Evolutionary conservation across 2,888 invertebrate species (phyloP).

Genomic region (Zaprionus lineosus): DNA sequence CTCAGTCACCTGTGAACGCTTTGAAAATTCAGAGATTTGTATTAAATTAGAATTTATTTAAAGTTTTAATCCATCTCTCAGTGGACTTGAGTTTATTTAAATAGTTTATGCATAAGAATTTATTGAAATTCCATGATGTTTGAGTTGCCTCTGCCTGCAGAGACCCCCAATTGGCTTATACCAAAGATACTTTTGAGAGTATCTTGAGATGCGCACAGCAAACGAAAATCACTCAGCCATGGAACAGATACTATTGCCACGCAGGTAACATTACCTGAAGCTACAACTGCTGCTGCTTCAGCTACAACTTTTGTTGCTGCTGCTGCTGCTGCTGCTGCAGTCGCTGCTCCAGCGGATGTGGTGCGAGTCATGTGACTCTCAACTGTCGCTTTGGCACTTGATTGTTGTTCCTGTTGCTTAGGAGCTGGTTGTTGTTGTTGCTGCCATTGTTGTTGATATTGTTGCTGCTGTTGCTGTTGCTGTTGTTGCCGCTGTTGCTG

Average conservation of each 20-base stretch:
- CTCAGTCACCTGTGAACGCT: too few species aligned
- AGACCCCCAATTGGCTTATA: conserved; percentile 38
- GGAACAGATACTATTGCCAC: conserved; percentile 6
- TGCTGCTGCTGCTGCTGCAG: neutral
- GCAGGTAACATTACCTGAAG: conserved; percentile 51
- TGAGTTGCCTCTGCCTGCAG: conserved; percentile 9
- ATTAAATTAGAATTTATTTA: too few species aligned
- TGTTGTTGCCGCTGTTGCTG: neutral
- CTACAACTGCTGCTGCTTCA: too few species aligned
- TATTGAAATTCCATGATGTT: conserved; percentile 21
- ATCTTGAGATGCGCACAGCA: conserved; percentile 31
- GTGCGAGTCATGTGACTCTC: conserved; percentile 34
- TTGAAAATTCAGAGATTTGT: too few species aligned
- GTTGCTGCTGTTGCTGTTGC: neutral
- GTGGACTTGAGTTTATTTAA: too few species aligned
- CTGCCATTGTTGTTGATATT: conserved; percentile 1
- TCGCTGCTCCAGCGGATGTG: conserved; percentile 14
- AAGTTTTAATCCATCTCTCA: too few species aligned
- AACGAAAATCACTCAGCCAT: conserved; percentile 31
- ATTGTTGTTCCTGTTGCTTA: neutral
- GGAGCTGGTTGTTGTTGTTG: neutral
- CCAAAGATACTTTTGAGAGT: conserved; percentile 38
- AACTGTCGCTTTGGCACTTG: conserved; percentile 20
- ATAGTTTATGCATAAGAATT: conserved; percentile 18
- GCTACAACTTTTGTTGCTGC: too few species aligned